Evolutionary conservation across 1,140 invertebrate genomes (phyloP).

Genomic region (Caenorhabditis elegans): DNA sequence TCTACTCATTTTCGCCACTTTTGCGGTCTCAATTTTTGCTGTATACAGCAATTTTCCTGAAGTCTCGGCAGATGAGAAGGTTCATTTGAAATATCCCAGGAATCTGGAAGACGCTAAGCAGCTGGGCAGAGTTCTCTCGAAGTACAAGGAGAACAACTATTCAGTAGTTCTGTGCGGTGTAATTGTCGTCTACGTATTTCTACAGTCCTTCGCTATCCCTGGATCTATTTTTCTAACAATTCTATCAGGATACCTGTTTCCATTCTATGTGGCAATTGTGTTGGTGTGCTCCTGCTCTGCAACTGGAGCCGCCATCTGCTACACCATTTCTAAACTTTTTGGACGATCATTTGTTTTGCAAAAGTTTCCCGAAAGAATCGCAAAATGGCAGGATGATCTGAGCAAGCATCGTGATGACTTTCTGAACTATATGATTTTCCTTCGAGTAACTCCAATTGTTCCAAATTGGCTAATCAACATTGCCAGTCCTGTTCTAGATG

Average conservation of each 20-base stretch:
- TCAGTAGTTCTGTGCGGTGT: conserved; percentile 85
- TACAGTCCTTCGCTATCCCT: conserved; percentile 99
- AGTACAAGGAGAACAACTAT: conserved; percentile 92
- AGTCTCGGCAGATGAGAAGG: conserved; percentile 73
- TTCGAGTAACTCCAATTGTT: conserved; percentile 92
- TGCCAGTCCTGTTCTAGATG: conserved; percentile 90
- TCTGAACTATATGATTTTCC: conserved; percentile 93
- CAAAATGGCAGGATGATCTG: conserved; percentile 82
- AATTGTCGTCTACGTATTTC: conserved; percentile 92
- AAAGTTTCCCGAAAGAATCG: conserved; percentile 85
- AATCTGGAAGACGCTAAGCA: conserved; percentile 95
- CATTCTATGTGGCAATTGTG: conserved; percentile 82
- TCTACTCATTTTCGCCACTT: not conserved
- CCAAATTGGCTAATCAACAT: conserved; percentile 99
- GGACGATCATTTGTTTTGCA: conserved; percentile 80
- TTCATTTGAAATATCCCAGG: conserved; percentile 84
- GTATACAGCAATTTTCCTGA: conserved; percentile 40
- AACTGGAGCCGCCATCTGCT: conserved; percentile 90
- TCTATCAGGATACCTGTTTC: conserved; percentile 93
- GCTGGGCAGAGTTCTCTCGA: conserved; percentile 83
- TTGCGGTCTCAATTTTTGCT: not conserved
- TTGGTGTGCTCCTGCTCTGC: conserved; percentile 95
- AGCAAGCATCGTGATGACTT: conserved; percentile 83
- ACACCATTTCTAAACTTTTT: conserved; percentile 83
- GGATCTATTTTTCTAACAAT: conserved; percentile 97